Evolutionary conservation across 1,140 invertebrate genomes (phyloP).

Genomic region (Frieseomelitta varia): DNA sequence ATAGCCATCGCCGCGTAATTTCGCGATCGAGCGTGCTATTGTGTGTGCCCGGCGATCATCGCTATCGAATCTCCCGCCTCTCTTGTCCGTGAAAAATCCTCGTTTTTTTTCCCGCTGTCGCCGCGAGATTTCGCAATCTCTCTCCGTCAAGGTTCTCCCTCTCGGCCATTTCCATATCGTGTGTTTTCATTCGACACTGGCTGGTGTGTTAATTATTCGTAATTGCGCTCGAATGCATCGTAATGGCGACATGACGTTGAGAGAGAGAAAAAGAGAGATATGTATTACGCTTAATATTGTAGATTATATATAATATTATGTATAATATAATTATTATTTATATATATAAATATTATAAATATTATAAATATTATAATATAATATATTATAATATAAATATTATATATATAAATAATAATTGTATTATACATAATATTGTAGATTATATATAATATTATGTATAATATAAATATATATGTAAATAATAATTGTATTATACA

Average conservation of each 20-base stretch:
- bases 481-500: too few relatives aligned
- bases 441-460: too few relatives aligned
- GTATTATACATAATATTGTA: too few relatives aligned
- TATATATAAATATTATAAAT: too few relatives aligned
- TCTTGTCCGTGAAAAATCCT: neutral
- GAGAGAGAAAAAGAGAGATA: neutral
- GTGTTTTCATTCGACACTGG: neutral
- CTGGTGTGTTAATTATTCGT: neutral
- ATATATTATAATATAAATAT: too few relatives aligned
- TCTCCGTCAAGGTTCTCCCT: neutral
- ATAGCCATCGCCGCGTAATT: conserved; percentile 55
- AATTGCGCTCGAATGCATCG: neutral
- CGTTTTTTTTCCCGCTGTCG: neutral
- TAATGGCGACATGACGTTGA: neutral
- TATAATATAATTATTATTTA: too few relatives aligned
- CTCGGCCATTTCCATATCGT: neutral
- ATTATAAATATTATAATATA: too few relatives aligned
- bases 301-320: too few relatives aligned
- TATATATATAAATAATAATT: too few relatives aligned
- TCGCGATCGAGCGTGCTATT: conserved; percentile 30
- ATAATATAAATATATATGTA: too few relatives aligned
- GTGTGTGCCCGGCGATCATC: conserved; percentile 9
- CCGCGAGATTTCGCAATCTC: conserved; percentile 3
- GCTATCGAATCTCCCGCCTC: neutral
- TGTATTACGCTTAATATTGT: neutral